Base-by-base conservation (phyloP, 1,140 invertebrate species). In the silkworm (Bombyx mori) region DNA sequence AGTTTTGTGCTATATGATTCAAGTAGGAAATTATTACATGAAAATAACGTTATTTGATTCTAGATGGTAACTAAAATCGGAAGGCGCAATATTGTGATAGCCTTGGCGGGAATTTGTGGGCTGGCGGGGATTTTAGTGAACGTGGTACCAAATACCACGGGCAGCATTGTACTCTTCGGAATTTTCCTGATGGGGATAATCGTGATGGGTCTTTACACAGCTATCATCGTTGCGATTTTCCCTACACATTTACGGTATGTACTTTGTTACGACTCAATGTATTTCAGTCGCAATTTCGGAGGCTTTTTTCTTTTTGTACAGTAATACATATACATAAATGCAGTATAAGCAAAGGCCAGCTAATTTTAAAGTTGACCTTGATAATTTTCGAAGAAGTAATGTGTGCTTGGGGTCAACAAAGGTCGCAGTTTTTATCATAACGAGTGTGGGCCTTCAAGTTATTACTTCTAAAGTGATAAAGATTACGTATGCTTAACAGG, bases 181-280 rank as follows among this genome's bases (percentile, higher is more conserved):
- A 35, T 73, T n/a, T 68, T 73, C 46, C 8, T 69, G 0, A 45
- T 68, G 54, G 77, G 71, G 0, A 56, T 78, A 8, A 52, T 77
- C 5, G 63, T 73, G 10, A n/a, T 71, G 8, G 76, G 79, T 3
- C 54, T 82, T 8, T 79, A 82, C 44, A 74, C 73, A 0, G 72
- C 79, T 0, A 78, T 79, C 8, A 57, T 62, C 9, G 69, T 82
- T 0, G 62, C 75, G 0, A 53, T 79, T 7, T 82, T 78, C 57
- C 79, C 79, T 12, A 82, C 79, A 1, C 60, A 72, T 57, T 56
- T 82, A 6, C 77, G 79, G 79, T 79, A 61, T 61, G 63, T 44
- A 44, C 22, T 47, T 47, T 47, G 45, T 35, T 35, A 35, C 26
- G 26, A 35, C 4, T 35, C 26, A 35, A 35, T 35, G 26, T 35